Base-by-base conservation (phyloP, 37 sponge, comb jelly and placozoan genomes). In the Spongilla lacustris region DNA sequence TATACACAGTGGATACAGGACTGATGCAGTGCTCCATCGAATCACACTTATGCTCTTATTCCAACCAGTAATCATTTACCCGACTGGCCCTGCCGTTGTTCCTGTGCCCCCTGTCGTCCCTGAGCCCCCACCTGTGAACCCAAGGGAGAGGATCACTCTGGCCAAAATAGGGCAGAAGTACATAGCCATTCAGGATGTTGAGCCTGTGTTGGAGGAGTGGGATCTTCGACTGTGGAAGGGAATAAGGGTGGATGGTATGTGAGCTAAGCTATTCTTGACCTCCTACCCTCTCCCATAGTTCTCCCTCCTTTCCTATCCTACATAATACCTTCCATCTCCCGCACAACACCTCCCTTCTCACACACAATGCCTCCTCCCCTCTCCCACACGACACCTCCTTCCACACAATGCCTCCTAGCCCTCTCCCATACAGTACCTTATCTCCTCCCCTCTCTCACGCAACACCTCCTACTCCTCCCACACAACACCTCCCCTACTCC, bases 201-300 rank as follows among this genome's bases (percentile, higher is more conserved):
- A 85, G 33, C 86, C 85, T 17, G 86, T 86, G 32, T 41, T 41
- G 32, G 76, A 78, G 37, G 83, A 69, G 6, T 89, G 86, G 23
- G 93, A 93, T 23, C 35, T 93, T 6, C 67, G 58, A 0, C 77
- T 89, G 19, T 77, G 71, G 80, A 89, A 70, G 48, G 93, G 93
- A 9, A 86, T 86, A 89, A 27, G 21, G 3, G 86, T 93, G 17
- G 86, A 93, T 82, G 93, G 93, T 93, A 29, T 0, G 70, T 27
- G 27, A 27, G 10, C 70, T 69, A 11, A 27, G 4, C 4, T 69
- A 3, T 11, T 28, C 10, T 69, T 14, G 21, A 22, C 21, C 21
- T 22, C 21, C 21, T 22, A 22, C 67, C 14, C 21, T 66, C 67
- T 66, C 19, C 19, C 67, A 66, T 66, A 66, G 14, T 66, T 21